Evolutionary conservation across 1,140 invertebrate genomes (phyloP).

Genomic region (Helicoverpa armigera): DNA sequence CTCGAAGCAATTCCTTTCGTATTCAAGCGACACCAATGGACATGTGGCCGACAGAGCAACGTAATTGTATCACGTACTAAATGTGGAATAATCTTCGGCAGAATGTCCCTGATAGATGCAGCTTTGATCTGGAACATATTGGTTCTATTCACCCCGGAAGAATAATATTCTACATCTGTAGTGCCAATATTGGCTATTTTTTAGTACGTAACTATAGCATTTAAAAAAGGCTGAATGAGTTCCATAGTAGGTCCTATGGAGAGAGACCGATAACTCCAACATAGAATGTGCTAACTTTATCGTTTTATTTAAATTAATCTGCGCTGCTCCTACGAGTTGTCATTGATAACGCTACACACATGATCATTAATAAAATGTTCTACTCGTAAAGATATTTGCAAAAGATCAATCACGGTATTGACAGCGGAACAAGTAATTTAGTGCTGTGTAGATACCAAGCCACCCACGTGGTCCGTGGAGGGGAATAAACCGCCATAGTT

Average conservation of each 20-base stretch:
- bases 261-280: too few species aligned
- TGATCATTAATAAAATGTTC: neutral
- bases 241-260: too few species aligned
- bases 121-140: constrained; percentile 6
- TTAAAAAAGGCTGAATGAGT: too few species aligned
- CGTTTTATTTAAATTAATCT: too few species aligned
- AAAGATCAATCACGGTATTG: constrained; percentile 17
- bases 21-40: constrained; percentile 41
- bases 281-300: too few species aligned
- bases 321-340: neutral
- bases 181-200: too few species aligned
- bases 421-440: constrained; percentile 15
- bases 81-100: constrained; percentile 25
- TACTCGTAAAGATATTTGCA: neutral
- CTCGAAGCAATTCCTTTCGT: constrained; percentile 45
- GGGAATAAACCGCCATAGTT: constrained; percentile 8
- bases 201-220: neutral
- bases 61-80: constrained; percentile 53
- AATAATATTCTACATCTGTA: too few species aligned
- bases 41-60: constrained; percentile 36
- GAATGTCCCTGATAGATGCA: constrained; percentile 41
- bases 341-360: neutral
- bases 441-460: constrained; percentile 4
- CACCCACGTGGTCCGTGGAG: constrained; percentile 11
- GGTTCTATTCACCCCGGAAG: neutral